Evolutionary conservation across 2,888 invertebrate genomes (phyloP), one percentile per base, ranked within the genome.

Genomic region (Tupiocoris notatus): DNA sequence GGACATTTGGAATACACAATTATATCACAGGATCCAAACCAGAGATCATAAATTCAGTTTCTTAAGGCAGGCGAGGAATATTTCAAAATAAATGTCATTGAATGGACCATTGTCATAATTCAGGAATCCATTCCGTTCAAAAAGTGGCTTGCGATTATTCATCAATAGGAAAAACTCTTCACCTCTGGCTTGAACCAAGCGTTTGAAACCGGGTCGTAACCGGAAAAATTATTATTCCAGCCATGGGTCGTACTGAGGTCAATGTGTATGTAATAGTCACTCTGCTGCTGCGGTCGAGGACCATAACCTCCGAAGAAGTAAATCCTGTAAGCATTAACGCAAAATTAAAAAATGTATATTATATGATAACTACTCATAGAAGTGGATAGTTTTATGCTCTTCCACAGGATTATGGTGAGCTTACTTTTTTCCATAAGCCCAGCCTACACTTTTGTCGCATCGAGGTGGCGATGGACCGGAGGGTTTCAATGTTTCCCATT

Each of bases 151-250:
- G n/a, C n/a, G n/a, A n/a, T n/a, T n/a, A n/a, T n/a, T n/a, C n/a
- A n/a, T n/a, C n/a, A n/a, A n/a, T n/a, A n/a, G n/a, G 22, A 21
- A 64, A 64, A 17, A 18, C 24, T 18, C 58, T 25, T 61, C n/a
- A 73, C 78, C 39, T 76, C 59, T 16, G 78, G 78, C 20, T 62
- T 61, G 22, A 64, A 59, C 78, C 78, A 78, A 2, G 22, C 57
- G 61, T 78, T 77, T 1, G 21, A 24, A 18, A 7, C 57, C 2
- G 78, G 77, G 64, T 83, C 81, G 77, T 82, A 83, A 17, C 78
- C 78, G 17, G 82, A 81, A 20, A 84, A 79, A 68, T 83, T 83
- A 78, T 84, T 83, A 77, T 83, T 83, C 84, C 84, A 84, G 18
- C 83, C 83, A 23, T 82, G 79, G 18, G 58, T 21, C 1, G 66